Base-by-base conservation (phyloP, 2,888 invertebrate genomes). In the Pristionchus entomophagus region DNA sequence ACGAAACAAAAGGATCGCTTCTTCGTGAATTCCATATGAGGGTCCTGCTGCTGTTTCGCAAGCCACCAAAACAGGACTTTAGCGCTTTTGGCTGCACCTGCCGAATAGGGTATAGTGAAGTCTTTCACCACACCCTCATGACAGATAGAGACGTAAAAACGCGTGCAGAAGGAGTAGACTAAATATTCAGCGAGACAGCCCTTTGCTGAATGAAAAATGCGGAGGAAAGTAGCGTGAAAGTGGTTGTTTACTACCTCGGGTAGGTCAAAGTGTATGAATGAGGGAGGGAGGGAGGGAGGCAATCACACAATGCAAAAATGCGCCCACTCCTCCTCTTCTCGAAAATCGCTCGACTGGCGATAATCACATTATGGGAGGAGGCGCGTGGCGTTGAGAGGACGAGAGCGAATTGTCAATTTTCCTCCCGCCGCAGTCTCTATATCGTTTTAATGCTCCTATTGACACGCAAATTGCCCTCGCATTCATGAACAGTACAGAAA, bases 361-460 rank as follows among this genome's bases (percentile, higher is more conserved):
- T 73, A 73, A 73, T 73, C 73, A 73, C 73, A 73, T 73, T 73
- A 73, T 73, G 73, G 73, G 73, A 26, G 73, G n/a, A n/a, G n/a
- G n/a, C n/a, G n/a, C n/a, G n/a, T n/a, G 73, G 22, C 32, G 41
- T 6, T 5, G 32, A 14, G 65, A 65, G 65, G 12, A 32, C 29
- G 41, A 73, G 73, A 45, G 10, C n/a, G 73, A 73, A 73, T 73
- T 73, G 73, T 73, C 73, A 73, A 41, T 73, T 73, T 73, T 73
- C 45, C 41, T 32, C 56, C 56, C 22, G 19, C 14, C 10, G 5
- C 22, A 8, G 17, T 41, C 41, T 45, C 41, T 12, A 73, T 73
- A 26, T 26, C 4, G 22, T 41, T 73, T 41, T 73, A 38, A 26
- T 26, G 22, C 73, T 45, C 73, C 35, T 38, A 69, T 38, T 38